Conservation (phyloP, 2,797 vertebrate species). For the Scolopax rusticola region DNA sequence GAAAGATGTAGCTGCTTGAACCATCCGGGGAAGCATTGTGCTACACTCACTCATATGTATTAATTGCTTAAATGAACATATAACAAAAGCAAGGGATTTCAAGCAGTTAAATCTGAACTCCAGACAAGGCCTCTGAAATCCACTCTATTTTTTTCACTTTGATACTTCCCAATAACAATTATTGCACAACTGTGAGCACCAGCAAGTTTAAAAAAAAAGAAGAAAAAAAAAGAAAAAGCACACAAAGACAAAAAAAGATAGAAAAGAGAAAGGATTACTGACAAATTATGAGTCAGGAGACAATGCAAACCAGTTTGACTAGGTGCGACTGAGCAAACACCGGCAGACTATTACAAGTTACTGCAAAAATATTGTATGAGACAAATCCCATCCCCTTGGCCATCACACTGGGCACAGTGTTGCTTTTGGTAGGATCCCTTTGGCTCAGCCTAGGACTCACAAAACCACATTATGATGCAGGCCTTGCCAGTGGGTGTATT, state of each 20-base stretch:
- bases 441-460: not conserved
- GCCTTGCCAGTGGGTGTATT: not conserved
- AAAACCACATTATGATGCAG: accelerated
- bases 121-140: not conserved
- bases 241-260: too few species aligned
- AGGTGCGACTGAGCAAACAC: not conserved
- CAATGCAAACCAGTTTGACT: slow-evolving; percentile 42
- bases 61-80: not conserved
- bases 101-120: not conserved
- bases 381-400: not conserved
- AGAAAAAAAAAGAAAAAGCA: too few species aligned
- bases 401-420: accelerated
- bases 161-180: not conserved
- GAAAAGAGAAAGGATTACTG: not conserved
- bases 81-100: not conserved
- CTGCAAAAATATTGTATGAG: not conserved
- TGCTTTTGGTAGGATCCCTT: not conserved
- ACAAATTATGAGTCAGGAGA: not conserved
- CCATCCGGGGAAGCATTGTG: accelerated
- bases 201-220: not conserved
- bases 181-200: not conserved
- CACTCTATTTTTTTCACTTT: not conserved
- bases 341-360: not conserved
- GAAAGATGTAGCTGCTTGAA: not conserved
- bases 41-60: not conserved